Conservation (phyloP, 2,113 vertebrate species). For the Monopterus albus region DNA sequence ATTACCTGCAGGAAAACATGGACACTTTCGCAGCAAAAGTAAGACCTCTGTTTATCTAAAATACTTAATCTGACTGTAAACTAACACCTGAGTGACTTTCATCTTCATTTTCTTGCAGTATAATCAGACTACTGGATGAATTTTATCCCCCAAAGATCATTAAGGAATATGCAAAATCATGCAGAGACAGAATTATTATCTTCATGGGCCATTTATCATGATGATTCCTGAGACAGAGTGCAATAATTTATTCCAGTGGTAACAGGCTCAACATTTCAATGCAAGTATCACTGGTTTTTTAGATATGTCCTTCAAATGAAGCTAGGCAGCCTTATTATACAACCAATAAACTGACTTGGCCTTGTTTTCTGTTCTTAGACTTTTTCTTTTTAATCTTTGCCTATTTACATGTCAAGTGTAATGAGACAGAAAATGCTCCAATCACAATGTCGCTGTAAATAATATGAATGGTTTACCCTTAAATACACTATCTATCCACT, state of each 20-base stretch:
- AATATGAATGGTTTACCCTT: not conserved
- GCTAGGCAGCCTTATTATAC: not conserved
- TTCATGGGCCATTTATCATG: not conserved
- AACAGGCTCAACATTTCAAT: not conserved
- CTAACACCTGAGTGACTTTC: too few relatives aligned
- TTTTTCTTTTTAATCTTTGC: not conserved
- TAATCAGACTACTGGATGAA: too few relatives aligned
- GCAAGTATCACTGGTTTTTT: slow-evolving; percentile 6
- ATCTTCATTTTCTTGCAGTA: too few relatives aligned
- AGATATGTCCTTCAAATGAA: slow-evolving; percentile 14
- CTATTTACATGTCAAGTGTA: not conserved
- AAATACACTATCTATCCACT: too few relatives aligned
- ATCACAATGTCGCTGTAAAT: not conserved
- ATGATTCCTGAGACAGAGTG: not conserved
- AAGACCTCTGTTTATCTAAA: slow-evolving; percentile 8
- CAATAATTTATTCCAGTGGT: not conserved
- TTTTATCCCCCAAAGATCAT: too few relatives aligned
- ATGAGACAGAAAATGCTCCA: not conserved
- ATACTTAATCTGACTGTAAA: too few relatives aligned
- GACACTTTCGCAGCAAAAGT: slow-evolving; percentile 88
- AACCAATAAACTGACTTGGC: not conserved
- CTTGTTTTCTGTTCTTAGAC: not conserved
- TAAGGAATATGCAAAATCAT: not conserved
- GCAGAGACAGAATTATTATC: not conserved
- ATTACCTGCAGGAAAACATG: slow-evolving; percentile 86